Base-by-base conservation (phyloP, 2,888 invertebrate genomes). In the Orthonevra nobilis region DNA sequence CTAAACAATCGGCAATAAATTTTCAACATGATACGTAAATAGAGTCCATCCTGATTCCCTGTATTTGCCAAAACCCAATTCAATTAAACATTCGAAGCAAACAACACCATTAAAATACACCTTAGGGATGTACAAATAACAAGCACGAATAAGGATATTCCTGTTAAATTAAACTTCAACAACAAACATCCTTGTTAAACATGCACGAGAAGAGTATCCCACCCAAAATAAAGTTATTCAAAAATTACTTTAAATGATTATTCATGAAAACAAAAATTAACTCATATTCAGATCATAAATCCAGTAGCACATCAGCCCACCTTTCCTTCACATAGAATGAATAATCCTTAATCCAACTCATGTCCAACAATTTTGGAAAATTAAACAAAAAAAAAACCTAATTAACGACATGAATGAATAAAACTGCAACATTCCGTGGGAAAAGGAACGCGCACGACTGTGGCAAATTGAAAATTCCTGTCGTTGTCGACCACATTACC, bases 321-420 rank as follows among this genome's bases (percentile, higher is more conserved):
- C 10, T 20, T 20, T 7, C 26, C 10, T 19, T 10, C 12, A 14
- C 9, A 12, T 10, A 28, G 38, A 42, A 44, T 28, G 54, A 54
- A 54, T 66, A 54, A 36, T 26, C 36, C 9, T 46, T 20, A n/a
- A 15, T 26, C 34, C 28, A 28, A 14, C 7, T 44, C 23, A 68
- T 38, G 46, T 17, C 6, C 38, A 15, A 58, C 14, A 9, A 30
- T 14, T 54, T 46, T 14, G 20, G 38, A 14, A 20, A 15, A 38
- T 17, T 19, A 50, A 6, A 23, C 3, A 34, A 42, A 69, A 69
- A 61, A 61, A 60, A 61, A 30, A 46, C 46, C 38, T 70, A 58
- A 75, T 70, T 56, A 70, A 75, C 63, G 70, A 75, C 70, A 50
- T 36, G 19, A 70, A 34, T 75, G 63, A 58, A 69, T 38, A 69